Percentiles rank a stretch among this genome's conserved stretches.
Conservation (phyloP, 2,888 invertebrate species). For the Hypomecis atomaria region DNA sequence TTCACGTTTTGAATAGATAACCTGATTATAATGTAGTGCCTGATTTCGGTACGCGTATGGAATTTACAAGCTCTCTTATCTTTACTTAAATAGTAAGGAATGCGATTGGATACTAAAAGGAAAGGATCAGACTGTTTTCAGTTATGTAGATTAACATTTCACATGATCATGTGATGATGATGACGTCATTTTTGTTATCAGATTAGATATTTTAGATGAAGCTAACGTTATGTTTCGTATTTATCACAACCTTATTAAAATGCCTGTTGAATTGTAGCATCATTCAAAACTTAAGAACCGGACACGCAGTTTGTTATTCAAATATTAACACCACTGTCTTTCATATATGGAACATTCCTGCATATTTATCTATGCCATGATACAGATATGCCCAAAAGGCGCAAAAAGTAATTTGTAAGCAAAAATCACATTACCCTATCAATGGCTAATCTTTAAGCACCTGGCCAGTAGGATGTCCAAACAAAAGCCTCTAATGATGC, state of each 20-base stretch:
- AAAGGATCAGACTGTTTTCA: too few relatives aligned
- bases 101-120: too few relatives aligned
- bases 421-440: constrained; percentile 17
- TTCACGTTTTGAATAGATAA: constrained; percentile 36
- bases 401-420: constrained; percentile 25
- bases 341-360: constrained; percentile 8
- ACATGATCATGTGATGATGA: too few relatives aligned
- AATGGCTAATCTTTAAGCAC: constrained; percentile 14
- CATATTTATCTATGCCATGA: neutral
- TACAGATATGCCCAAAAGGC: constrained; percentile 9
- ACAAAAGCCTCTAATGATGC: constrained; percentile 30
- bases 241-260: too few relatives aligned
- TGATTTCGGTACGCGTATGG: neutral
- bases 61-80: neutral
- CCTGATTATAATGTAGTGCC: constrained; percentile 21
- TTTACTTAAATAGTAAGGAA: neutral
- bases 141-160: too few relatives aligned
- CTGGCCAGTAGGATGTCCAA: constrained; percentile 20
- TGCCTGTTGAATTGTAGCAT: too few relatives aligned
- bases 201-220: too few relatives aligned
- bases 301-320: neutral
- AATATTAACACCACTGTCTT: neutral
- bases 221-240: too few relatives aligned
- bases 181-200: too few relatives aligned
- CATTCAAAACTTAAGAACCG: neutral